Base-by-base conservation (phyloP, 1,140 invertebrate species). In the Zaprionus nigranus region DNA sequence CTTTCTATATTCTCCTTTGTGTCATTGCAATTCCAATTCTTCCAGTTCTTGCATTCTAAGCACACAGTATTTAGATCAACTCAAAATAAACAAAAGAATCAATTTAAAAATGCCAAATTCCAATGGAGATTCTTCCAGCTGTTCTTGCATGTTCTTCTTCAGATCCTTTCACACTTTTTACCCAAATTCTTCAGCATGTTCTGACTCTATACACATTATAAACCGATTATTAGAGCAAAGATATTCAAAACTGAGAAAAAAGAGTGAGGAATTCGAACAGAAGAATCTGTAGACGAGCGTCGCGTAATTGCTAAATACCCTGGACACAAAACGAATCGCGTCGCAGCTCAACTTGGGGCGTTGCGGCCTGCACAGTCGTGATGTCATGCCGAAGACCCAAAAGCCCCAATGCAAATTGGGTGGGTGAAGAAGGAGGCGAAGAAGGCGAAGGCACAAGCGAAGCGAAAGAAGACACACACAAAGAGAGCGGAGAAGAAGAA, bases 371-470 rank as follows among this genome's bases (percentile, higher is more conserved):
- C 36, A 56, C 36, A 56, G 15, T 43, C 51, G 60, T 64, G 60
- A 70, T 70, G 59, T 63, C 67, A 72, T 58, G 54, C 36, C 13
- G 7, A 24, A 43, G 13, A 5, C 38, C 20, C 36, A 43, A 67
- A 67, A 22, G 70, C 15, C 11, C 7, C 69, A 66, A 59, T 59
- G 69, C 30, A 59, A 72, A 72, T 66, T 40, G 24, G 30, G 34
- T 40, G 60, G 58, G 3, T 38, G 46, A 34, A 20, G 59, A 5
- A 49, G 43, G 22, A 1, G 38, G 3, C 2, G n/a, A 26, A 12
- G 7, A 1, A 53, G 17, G 12, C 17, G 22, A 15, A 54, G 13
- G 30, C 22, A 57, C 15, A 54, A 13, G 30, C 34, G 56, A 54
- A 64, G 38, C 13, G 5, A 38, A 58, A 17, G 13, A 56, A 78